phyloP scores from a whole-genome alignment of 2,888 invertebrate genomes.

The Campoplex nolae region DNA sequence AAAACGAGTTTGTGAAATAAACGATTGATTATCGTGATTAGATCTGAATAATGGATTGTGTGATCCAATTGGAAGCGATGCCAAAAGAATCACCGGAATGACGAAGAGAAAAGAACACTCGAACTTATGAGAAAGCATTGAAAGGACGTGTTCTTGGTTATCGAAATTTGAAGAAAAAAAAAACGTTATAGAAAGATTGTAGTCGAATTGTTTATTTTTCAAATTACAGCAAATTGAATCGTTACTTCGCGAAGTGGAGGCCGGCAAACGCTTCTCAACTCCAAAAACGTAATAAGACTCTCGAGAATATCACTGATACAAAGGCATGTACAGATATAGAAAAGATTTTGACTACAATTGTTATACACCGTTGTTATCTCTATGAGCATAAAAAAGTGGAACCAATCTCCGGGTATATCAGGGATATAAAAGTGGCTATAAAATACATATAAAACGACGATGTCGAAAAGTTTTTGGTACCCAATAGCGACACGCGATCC shows the following conservation, averaged over 20 bases:
- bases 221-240: slow-evolving; percentile 47
- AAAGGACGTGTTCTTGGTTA: slow-evolving; percentile 39
- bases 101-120: slow-evolving; percentile 1
- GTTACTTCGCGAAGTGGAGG: slow-evolving; percentile 23
- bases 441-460: slow-evolving; percentile 69
- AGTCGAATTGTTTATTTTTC: slow-evolving; percentile 26
- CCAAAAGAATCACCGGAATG: background rate
- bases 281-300: slow-evolving; percentile 51
- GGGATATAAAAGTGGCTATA: slow-evolving; percentile 71
- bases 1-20: background rate
- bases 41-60: background rate
- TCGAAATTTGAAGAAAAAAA: slow-evolving; percentile 27
- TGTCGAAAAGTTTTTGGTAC: slow-evolving; percentile 68
- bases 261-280: slow-evolving; percentile 41
- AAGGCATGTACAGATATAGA: background rate
- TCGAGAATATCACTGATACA: slow-evolving; percentile 28
- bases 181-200: background rate
- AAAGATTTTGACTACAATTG: slow-evolving; percentile 24
- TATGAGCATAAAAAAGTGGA: slow-evolving; percentile 47
- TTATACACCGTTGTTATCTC: slow-evolving; percentile 51
- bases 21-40: slow-evolving; percentile 14
- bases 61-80: background rate
- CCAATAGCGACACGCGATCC: slow-evolving; percentile 41
- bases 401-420: slow-evolving; percentile 72
- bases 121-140: slow-evolving; percentile 50